A percentile compares a stretch with the other conserved stretches of the same genome.
phyloP scores from a whole-genome alignment of 2,888 invertebrate species.

The Noctua janthina region DNA sequence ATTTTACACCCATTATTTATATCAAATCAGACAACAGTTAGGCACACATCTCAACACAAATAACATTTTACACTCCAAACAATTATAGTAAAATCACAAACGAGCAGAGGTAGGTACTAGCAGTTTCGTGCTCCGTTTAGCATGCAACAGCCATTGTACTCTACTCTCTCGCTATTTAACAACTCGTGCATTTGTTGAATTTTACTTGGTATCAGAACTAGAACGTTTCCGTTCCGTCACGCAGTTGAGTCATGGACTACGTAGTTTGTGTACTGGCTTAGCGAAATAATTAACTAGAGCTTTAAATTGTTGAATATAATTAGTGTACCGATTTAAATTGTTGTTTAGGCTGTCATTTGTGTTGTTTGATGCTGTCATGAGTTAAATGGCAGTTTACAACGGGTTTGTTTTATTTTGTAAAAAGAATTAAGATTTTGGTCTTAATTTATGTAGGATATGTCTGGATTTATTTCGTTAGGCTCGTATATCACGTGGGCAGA shows the following conservation, averaged over 20 bases:
- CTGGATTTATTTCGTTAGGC: no score
- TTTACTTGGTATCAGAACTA: slow-evolving; percentile 51
- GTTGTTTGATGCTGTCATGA: not conserved
- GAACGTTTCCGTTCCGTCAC: slow-evolving; percentile 42
- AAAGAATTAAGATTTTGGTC: not conserved
- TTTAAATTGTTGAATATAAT: slow-evolving; percentile 24
- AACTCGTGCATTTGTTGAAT: slow-evolving; percentile 54
- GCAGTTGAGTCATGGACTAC: slow-evolving; percentile 31
- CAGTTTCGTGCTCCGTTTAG: slow-evolving; percentile 51
- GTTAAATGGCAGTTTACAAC: not conserved
- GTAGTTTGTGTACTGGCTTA: slow-evolving; percentile 40
- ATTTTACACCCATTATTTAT: no score
- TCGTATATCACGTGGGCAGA: no score
- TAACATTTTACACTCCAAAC: not conserved
- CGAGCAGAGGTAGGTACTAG: slow-evolving; percentile 13
- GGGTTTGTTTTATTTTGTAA: not conserved
- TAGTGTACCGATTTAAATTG: not conserved
- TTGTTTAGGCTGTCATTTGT: slow-evolving; percentile 1
- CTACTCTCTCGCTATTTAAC: slow-evolving; percentile 54
- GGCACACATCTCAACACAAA: not conserved
- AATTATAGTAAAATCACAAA: slow-evolving; percentile 39
- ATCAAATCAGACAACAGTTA: no score
- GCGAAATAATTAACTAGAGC: slow-evolving; percentile 25
- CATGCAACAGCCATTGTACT: slow-evolving; percentile 51
- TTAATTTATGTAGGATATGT: not conserved